phyloP scores from a whole-genome alignment of 2,888 invertebrate genomes.

The Tenthredo amoena region DNA sequence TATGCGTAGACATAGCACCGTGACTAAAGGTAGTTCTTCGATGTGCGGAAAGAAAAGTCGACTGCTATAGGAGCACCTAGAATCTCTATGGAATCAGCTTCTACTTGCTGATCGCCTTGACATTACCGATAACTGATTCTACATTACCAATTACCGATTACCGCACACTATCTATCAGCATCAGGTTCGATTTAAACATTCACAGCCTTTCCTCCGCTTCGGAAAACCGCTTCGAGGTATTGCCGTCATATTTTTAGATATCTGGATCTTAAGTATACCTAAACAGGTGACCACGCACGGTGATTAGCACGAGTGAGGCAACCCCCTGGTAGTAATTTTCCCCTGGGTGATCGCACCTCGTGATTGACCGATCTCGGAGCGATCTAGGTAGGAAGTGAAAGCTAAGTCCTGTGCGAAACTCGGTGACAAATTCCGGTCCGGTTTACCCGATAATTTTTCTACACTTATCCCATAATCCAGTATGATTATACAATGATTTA shows the following conservation, averaged over 20 bases:
- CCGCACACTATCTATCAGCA: background rate
- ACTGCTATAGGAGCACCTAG: background rate
- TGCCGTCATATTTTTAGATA: background rate
- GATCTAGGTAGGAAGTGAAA: conserved; percentile 41
- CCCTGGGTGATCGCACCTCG: background rate
- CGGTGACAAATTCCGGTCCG: conserved; percentile 1
- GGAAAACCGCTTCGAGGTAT: background rate
- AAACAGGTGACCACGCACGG: background rate
- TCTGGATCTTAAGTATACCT: background rate
- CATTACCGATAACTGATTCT: conserved; percentile 31
- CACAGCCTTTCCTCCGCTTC: background rate
- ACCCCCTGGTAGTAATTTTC: background rate
- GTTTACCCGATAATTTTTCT: background rate
- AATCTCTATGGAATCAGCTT: background rate
- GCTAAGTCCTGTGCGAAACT: conserved; percentile 2
- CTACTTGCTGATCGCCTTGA: conserved; percentile 26
- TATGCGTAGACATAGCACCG: background rate
- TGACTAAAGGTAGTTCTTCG: background rate
- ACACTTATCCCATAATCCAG: background rate
- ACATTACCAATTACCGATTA: conserved; percentile 29
- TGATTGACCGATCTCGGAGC: conserved; percentile 30
- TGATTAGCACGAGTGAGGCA: conserved; percentile 12
- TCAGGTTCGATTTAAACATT: background rate
- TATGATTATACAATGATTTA: background rate
- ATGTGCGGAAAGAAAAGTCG: background rate